A percentile compares a stretch with the other conserved stretches of the same genome.
phyloP scores from a whole-genome alignment of 2,797 vertebrate species.

The Scarus forsteni region DNA sequence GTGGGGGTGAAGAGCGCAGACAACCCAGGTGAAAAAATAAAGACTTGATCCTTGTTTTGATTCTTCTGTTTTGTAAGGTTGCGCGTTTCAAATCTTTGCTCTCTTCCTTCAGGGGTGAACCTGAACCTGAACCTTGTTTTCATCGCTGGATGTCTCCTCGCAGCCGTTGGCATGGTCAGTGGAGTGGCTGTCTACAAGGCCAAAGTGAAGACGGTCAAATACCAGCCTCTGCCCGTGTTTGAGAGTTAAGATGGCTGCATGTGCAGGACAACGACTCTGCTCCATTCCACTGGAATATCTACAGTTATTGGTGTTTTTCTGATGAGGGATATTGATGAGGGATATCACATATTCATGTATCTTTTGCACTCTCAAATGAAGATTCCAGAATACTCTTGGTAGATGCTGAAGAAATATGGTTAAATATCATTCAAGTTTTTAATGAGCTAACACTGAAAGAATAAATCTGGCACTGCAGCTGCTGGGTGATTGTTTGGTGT shows the following conservation, averaged over 20 bases:
- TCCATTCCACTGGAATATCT: background rate
- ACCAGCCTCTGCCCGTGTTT: constrained; percentile 48
- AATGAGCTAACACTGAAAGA: too few species aligned
- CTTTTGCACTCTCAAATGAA: background rate
- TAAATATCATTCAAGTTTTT: too few species aligned
- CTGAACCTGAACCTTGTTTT: constrained; percentile 73
- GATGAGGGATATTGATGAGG: background rate
- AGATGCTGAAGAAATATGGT: too few species aligned
- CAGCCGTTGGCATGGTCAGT: constrained; percentile 58
- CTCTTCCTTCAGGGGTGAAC: constrained; percentile 44
- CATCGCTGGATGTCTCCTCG: constrained; percentile 70
- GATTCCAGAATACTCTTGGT: too few species aligned
- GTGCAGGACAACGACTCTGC: background rate
- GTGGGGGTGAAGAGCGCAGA: constrained; percentile 21
- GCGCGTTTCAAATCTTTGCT: background rate
- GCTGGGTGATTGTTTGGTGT: too few species aligned
- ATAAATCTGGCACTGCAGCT: too few species aligned
- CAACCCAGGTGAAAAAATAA: constrained; percentile 47
- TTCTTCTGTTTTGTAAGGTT: background rate
- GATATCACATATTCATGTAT: too few species aligned
- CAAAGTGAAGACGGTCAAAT: constrained; percentile 52
- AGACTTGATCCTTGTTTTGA: background rate
- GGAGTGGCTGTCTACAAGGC: constrained; percentile 58
- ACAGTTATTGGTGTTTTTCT: background rate
- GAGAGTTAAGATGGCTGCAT: constrained; percentile 27